These are phyloP conservation scores for Panthera tigris DNA, from an alignment of 2,113 vertebrate genomes.

Conservation along the genomic window DNA sequence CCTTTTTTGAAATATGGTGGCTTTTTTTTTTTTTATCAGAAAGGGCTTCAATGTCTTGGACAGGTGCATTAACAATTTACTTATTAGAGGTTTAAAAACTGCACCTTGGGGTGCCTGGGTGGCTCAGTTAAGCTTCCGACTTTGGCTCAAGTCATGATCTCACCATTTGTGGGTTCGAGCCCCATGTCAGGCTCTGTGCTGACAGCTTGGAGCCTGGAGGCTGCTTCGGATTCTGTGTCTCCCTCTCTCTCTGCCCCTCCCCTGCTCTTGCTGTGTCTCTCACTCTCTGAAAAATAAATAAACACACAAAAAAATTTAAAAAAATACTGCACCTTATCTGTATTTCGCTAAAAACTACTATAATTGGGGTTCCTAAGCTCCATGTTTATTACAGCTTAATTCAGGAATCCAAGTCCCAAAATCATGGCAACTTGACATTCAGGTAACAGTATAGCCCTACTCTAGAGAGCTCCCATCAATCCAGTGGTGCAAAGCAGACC, in stretches of 20 bases:
- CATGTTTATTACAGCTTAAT: neutral
- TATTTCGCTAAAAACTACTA: neutral
- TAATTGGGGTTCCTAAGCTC: neutral
- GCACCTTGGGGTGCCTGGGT: neutral
- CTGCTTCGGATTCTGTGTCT: no score
- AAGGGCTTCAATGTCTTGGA: neutral
- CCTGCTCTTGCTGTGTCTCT: no score
- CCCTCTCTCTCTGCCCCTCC: no score
- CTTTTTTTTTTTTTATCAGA: neutral
- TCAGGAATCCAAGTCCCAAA: neutral
- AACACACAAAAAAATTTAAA: neutral
- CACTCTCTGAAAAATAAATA: no score
- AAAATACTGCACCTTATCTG: neutral
- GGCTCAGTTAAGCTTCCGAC: no score
- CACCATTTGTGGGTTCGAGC: no score
- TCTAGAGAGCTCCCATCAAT: neutral
- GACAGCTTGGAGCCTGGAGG: no score
- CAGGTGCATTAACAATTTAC: neutral
- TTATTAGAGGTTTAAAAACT: conserved; percentile 6
- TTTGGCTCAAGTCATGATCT: no score
- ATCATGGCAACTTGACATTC: neutral
- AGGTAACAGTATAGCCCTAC: neutral
- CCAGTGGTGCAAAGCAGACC: neutral
- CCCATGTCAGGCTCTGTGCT: no score
- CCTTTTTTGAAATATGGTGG: neutral